phyloP scores from a whole-genome alignment of 2,888 invertebrate genomes.

The Omphaloscelis lunosa region DNA sequence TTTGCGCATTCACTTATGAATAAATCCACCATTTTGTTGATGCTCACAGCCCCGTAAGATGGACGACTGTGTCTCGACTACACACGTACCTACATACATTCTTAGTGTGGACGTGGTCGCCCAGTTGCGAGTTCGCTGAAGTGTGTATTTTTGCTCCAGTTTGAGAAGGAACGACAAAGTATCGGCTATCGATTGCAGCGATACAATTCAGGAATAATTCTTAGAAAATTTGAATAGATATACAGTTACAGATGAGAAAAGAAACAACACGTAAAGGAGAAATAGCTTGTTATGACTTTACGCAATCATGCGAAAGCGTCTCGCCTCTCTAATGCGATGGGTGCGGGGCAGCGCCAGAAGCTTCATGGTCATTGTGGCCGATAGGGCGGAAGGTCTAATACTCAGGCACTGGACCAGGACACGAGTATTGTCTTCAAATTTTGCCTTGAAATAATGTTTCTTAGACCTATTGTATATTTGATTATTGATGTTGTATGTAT shows the following conservation, averaged over 20 bases:
- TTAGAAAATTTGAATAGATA: neutral
- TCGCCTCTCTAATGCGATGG: no score
- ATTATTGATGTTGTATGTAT: no score
- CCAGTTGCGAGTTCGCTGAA: constrained; percentile 15
- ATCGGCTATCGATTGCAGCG: neutral
- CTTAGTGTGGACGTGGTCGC: constrained; percentile 25
- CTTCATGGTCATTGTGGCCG: no score
- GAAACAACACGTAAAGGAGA: neutral
- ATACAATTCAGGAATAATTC: neutral
- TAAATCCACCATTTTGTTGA: constrained; percentile 53
- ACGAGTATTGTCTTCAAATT: no score
- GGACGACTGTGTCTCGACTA: constrained; percentile 25
- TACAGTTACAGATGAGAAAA: neutral
- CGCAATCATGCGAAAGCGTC: no score
- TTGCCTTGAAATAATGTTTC: no score
- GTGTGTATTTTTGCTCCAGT: constrained; percentile 11
- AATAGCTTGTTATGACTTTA: neutral
- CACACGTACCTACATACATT: constrained; percentile 8
- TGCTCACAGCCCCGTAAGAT: constrained; percentile 45
- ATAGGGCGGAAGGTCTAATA: no score
- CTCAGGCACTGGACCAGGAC: no score
- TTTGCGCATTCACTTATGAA: constrained; percentile 56
- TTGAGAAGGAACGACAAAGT: constrained; percentile 4
- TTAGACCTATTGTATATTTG: no score
- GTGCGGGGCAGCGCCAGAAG: no score